phyloP scores from a whole-genome alignment of 2,888 invertebrate genomes.

The Hydropsyche betteni region DNA sequence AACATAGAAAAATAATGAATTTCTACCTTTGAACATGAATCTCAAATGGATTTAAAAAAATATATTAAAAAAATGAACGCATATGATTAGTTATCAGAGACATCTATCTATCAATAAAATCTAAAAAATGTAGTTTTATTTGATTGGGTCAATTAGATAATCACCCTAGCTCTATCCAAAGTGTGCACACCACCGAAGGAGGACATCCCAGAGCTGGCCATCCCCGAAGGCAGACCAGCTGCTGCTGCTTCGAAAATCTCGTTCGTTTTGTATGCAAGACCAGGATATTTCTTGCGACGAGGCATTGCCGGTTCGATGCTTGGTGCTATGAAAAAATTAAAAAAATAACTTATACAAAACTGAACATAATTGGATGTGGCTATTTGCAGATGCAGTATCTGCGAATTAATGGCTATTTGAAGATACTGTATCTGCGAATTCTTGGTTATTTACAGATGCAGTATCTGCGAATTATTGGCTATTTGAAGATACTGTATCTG shows the following conservation, averaged over 20 bases:
- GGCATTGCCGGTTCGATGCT: constrained; percentile 85
- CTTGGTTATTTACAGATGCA: too few relatives aligned
- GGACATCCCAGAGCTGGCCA: constrained; percentile 17
- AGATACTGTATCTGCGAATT: too few relatives aligned
- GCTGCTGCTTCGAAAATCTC: constrained; percentile 77
- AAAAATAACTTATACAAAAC: background rate
- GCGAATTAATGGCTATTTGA: too few relatives aligned
- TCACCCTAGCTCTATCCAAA: constrained; percentile 74
- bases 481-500: too few relatives aligned
- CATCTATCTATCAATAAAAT: too few relatives aligned
- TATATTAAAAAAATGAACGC: too few relatives aligned
- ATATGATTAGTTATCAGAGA: too few relatives aligned
- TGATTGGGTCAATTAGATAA: background rate
- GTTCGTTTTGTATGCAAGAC: constrained; percentile 86
- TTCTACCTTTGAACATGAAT: constrained; percentile 53
- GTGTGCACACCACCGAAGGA: constrained; percentile 56
- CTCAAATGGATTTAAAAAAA: constrained; percentile 51
- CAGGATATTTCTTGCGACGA: constrained; percentile 88
- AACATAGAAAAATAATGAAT: constrained; percentile 4
- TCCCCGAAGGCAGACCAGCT: constrained; percentile 55
- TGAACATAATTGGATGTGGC: too few relatives aligned
- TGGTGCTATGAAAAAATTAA: constrained; percentile 55
- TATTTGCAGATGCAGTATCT: too few relatives aligned
- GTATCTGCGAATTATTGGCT: too few relatives aligned
- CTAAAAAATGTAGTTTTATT: too few relatives aligned